Percentiles rank a stretch among this genome's conserved stretches.
Evolutionary conservation across 2,113 vertebrate species (phyloP).

Genomic region (Crotophaga sulcirostris): DNA sequence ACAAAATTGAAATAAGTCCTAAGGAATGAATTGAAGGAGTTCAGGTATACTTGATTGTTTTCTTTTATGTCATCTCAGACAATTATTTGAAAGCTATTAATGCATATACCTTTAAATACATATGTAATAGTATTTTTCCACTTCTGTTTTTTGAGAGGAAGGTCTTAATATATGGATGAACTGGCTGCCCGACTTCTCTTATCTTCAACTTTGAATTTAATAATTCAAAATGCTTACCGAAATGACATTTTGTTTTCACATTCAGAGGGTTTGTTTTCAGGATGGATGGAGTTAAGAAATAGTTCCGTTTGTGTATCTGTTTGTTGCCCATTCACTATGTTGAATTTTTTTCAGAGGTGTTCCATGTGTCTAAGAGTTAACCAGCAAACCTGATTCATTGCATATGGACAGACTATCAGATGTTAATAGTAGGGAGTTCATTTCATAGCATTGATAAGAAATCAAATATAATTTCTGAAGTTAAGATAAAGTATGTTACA

Average conservation of each 20-base stretch:
- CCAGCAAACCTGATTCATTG: background rate
- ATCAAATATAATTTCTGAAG: background rate
- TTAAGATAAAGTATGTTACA: background rate
- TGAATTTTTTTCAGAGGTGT: background rate
- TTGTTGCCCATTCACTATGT: background rate
- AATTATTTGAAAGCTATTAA: background rate
- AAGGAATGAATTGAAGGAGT: background rate
- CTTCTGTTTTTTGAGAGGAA: background rate
- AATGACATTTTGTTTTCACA: background rate
- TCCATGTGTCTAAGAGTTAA: fast-evolving
- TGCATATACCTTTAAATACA: background rate
- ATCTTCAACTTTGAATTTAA: background rate
- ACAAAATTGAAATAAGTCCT: background rate
- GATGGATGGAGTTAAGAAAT: background rate
- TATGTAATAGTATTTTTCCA: background rate
- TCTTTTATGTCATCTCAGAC: background rate
- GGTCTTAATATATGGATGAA: background rate
- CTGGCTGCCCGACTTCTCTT: background rate
- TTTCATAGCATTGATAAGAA: background rate
- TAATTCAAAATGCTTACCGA: background rate
- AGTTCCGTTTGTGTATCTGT: background rate
- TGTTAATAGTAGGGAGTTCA: background rate
- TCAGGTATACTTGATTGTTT: background rate
- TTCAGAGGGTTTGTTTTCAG: background rate
- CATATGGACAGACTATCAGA: background rate